Base-by-base conservation (phyloP, 2,797 vertebrate genomes). In the Euthynnus affinis region DNA sequence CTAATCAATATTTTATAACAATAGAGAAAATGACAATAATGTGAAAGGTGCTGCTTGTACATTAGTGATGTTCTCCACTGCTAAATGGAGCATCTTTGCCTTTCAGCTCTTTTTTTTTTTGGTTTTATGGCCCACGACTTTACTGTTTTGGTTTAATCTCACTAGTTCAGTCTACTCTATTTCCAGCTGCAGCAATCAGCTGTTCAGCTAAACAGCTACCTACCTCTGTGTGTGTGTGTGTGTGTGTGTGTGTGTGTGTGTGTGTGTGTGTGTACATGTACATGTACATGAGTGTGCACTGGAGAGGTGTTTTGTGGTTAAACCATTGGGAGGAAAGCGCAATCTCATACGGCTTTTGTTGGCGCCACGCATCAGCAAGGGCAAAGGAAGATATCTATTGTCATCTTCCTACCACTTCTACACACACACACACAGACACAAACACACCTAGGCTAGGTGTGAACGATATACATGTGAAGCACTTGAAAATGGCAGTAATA, bases 261-360 rank as follows among this genome's bases (percentile, higher is more conserved):
- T 23, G 17, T 72, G 53, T 51, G 37, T 53, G 23, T 29, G 29
- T 29, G 29, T 29, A 20, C 25, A 17, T 27, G 48, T 25, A 4
- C 9, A 5, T 42, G 32, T 14, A 46, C 17, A n/a, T 12, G 44
- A 8, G 37, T 29, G 32, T 46, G 29, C 0, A 42, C 5, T 40
- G 32, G 48, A 44, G 34, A 72, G 4, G 3, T 59, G 6, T 58
- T 62, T 18, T 81, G 80, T 82, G 81, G 76, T 82, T 59, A 74
- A 78, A 68, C 61, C 9, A 27, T 57, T 27, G 52, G 40, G 0
- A 56, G 55, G 59, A 80, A 81, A 65, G 25, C 6, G 9, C 6
- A 37, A 8, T 62, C 5, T 75, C 71, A 46, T 27, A 6, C 2
- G 3, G 1, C 17, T 29, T 60, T 7, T 23, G 9, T 55, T 2